Evolutionary conservation across 2,888 invertebrate genomes (phyloP), one percentile per base, ranked within the genome.

Genomic region (Tetranychus piercei): DNA sequence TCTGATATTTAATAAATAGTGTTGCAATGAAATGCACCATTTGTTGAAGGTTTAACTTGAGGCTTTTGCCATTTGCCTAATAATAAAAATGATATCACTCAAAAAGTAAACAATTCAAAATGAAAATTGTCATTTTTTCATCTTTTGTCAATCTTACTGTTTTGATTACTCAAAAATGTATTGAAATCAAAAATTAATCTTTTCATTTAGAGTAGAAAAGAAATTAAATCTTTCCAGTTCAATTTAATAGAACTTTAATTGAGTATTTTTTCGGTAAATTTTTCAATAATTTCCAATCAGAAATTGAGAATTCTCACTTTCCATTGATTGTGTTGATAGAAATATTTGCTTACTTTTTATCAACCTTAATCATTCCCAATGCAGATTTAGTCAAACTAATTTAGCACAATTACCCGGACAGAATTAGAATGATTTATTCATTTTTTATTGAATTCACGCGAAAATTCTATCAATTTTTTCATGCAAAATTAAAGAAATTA

Each of bases 191-290:
- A 55, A 55, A 15, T 55, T 55, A 55, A 55, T 55, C 55, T 55
- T 55, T 55, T 55, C 55, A 55, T 55, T 55, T 15, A 55, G 55
- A 55, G 55, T 55, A 55, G 55, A 55, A 55, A 55, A 55, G 15
- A 55, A 55, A 55, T 55, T 55, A 55, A 55, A 55, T 55, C 55
- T 55, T 55, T 55, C 55, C 55, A 55, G 55, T 55, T 55, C 55
- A 55, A 55, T 55, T 55, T 55, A 55, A 55, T 55, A 55, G 55
- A 9, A 55, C 9, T 55, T 55, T 0, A 34, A 34, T 34, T 34
- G 34, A 34, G 34, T 34, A 34, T 34, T 34, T 34, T 34, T 34
- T 34, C 34, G 34, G 34, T 34, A 55, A 55, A 55, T 55, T 55
- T 55, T 15, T 15, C 15, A 15, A 6, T 6, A 6, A 55, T 55